Evolutionary conservation across 2,797 vertebrate species (phyloP).

Genomic region (Sebastes steindachneri): DNA sequence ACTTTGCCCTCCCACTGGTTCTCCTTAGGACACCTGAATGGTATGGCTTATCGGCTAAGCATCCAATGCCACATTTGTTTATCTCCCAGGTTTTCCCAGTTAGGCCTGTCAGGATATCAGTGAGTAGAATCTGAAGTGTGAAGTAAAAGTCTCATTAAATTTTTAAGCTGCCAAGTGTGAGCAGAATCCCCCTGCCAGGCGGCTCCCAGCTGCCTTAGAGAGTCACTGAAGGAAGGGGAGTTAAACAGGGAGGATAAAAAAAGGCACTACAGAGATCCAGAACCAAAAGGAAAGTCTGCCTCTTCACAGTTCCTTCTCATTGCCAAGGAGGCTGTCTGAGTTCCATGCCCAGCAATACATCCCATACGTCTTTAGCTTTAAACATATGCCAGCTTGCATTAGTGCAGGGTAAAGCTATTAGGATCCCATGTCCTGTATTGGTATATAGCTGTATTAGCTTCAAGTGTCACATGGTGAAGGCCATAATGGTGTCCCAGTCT

Average conservation of each 20-base stretch:
- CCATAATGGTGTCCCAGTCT: background rate
- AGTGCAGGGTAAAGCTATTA: slow-evolving; percentile 17
- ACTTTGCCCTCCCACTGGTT: slow-evolving; percentile 46
- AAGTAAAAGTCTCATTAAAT: slow-evolving; percentile 86
- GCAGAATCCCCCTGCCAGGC: slow-evolving; percentile 76
- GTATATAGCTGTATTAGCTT: slow-evolving; percentile 1
- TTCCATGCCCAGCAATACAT: slow-evolving; percentile 44
- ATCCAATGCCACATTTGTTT: slow-evolving; percentile 69
- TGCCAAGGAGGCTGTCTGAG: slow-evolving; percentile 49
- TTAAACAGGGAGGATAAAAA: slow-evolving; percentile 75
- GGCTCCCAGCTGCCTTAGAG: slow-evolving; percentile 68
- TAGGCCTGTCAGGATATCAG: slow-evolving; percentile 71
- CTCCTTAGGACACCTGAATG: slow-evolving; percentile 51
- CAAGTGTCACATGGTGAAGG: slow-evolving; percentile 12
- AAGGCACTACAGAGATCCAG: slow-evolving; percentile 58
- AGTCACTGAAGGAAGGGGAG: slow-evolving; percentile 65
- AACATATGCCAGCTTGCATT: slow-evolving; percentile 55
- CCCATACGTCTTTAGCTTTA: slow-evolving; percentile 51
- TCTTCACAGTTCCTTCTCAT: slow-evolving; percentile 60
- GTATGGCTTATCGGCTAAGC: slow-evolving; percentile 55
- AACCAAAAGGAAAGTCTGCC: slow-evolving; percentile 60
- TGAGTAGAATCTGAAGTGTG: slow-evolving; percentile 77
- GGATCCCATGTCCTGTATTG: slow-evolving; percentile 10
- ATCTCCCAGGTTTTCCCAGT: slow-evolving; percentile 60
- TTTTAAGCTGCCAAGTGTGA: slow-evolving; percentile 82